These are phyloP conservation scores for Petaurus breviceps DNA, from an alignment of 2,113 vertebrate genomes.

Conservation along the genomic window DNA sequence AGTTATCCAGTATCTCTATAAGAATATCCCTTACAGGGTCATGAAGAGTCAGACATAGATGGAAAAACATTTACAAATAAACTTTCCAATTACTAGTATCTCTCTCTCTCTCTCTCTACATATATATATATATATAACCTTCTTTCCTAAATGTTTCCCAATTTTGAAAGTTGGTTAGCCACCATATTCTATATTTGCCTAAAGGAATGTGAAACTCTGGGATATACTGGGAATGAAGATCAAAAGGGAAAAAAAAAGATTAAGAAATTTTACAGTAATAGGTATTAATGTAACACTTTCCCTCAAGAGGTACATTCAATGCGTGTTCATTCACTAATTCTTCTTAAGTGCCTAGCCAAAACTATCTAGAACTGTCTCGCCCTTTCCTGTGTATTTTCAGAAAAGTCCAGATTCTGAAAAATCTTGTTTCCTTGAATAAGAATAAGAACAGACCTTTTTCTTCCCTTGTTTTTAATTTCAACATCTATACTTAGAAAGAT, in stretches of 20 bases:
- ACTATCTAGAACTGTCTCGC: slow-evolving; percentile 18
- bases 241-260: neutral
- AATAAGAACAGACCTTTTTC: neutral
- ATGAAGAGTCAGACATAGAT: too few relatives aligned
- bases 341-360: neutral
- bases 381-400: slow-evolving; percentile 4
- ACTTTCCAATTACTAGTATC: neutral
- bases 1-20: too few relatives aligned
- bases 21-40: too few relatives aligned
- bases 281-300: neutral
- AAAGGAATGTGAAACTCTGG: neutral
- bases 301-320: slow-evolving; percentile 7
- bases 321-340: slow-evolving; percentile 7
- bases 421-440: neutral
- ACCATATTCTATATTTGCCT: slow-evolving; percentile 7
- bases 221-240: neutral
- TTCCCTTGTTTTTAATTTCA: slow-evolving; percentile 25
- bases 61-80: neutral
- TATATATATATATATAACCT: neutral
- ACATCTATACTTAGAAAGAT: slow-evolving; percentile 31
- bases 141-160: neutral
- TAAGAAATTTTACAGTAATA: neutral
- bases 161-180: neutral
- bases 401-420: neutral
- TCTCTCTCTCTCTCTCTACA: too few relatives aligned